A percentile compares a stretch with the other conserved stretches of the same genome.
Conservation (phyloP, 2,797 vertebrate genomes). For the Perodicticus potto region DNA sequence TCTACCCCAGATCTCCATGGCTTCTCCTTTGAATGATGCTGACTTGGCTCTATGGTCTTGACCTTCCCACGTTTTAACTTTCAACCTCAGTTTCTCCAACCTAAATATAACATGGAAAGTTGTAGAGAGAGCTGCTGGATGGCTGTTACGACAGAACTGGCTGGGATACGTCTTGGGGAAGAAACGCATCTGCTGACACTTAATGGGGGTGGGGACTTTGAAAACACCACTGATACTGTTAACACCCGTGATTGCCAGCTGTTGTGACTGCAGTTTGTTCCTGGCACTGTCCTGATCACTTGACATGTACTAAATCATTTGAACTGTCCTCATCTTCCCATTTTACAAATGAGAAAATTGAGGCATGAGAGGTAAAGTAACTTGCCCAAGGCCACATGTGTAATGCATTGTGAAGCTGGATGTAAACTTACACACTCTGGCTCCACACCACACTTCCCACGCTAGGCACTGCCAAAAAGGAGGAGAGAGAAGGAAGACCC, state of each 20-base stretch:
- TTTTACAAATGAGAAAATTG: neutral
- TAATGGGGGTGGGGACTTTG: fast-evolving
- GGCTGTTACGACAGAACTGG: neutral
- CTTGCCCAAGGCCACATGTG: neutral
- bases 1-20: neutral
- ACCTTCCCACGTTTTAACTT: no score
- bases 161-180: neutral
- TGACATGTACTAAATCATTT: no score
- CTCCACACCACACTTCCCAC: neutral
- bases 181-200: fast-evolving
- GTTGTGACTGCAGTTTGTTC: fast-evolving
- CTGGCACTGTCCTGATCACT: neutral
- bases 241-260: fast-evolving
- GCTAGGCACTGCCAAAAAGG: neutral
- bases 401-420: neutral
- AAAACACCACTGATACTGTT: fast-evolving
- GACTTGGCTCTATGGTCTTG: neutral
- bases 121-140: neutral
- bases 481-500: neutral
- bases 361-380: fast-evolving
- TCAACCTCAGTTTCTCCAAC: no score
- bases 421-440: neutral
- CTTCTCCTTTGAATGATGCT: neutral
- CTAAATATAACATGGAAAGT: neutral
- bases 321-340: fast-evolving